Base-by-base conservation (phyloP, 2,113 vertebrate species). In the Zeus faber region DNA sequence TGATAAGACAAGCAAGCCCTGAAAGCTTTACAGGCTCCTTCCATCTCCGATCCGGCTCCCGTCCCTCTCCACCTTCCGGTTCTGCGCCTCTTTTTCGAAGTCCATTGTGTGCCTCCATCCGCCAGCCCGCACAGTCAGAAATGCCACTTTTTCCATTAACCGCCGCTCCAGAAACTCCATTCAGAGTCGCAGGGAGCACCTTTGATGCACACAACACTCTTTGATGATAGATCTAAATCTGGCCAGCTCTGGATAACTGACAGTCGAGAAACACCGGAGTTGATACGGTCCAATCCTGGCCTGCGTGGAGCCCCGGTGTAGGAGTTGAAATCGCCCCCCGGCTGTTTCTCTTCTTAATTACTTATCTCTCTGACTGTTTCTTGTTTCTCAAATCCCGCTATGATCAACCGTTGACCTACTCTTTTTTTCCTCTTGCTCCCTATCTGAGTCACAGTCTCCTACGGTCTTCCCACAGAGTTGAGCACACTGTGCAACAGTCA, bases 201-300 rank as follows among this genome's bases (percentile, higher is more conserved):
- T n/a, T n/a, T n/a, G n/a, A n/a, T n/a, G n/a, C 41, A 65, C 46
- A 70, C 73, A 60, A 29, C 64, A 50, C 64, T 74, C 82, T 85
- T 86, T 84, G 80, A 83, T 79, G 80, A 86, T 74, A 82, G 86
- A 89, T 85, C 74, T 77, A 80, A 82, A 85, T 85, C 81, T 72
- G 49, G 63, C 74, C 73, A 78, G 63, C 66, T 74, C 67, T 65
- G 66, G 76, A 85, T 85, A 74, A 23, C 79, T 89, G 84, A 77
- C 84, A 68, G 88, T 80, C 86, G 87, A 71, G 64, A 29, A 73
- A 88, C 72, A 84, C 84, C 81, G 49, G 46, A 72, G 78, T 79
- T 74, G 77, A 83, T 85, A 67, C 71, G 64, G 68, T 49, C 50
- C 59, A 10, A n/a, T n/a, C n/a, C n/a, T n/a, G 62, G 46, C 24